Evolutionary conservation across 2,888 invertebrate species (phyloP), one percentile per base, ranked within the genome.

Genomic region (Cephus nigrinus): DNA sequence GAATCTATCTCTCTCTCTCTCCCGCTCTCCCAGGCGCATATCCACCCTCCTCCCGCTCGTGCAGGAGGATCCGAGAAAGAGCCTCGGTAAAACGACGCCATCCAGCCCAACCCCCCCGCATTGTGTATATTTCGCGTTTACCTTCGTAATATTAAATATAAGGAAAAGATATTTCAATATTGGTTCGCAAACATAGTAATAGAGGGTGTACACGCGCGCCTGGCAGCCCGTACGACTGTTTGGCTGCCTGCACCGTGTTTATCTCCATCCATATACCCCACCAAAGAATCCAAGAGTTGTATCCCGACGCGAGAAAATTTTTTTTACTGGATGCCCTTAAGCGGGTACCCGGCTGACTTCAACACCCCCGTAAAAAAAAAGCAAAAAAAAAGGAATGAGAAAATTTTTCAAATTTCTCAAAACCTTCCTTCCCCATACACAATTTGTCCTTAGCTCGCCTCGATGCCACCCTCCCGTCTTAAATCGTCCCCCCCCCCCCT

Each of bases 141-240:
- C 84, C 80, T 79, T 75, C 78, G 81, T 84, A 81, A 85, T 87
- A 86, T 88, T 87, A 87, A 88, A 88, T 88, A 85, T 85, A 82
- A 85, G 81, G 81, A 78, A 80, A 82, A 84, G 83, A 88, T 86
- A 86, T 87, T 88, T 89, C 87, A 87, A 88, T 88, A 87, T 88
- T 83, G 85, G 82, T 83, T 77, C 75, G 82, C 83, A 86, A 86
- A 85, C 84, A 82, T 74, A 74, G 82, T 81, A 83, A 80, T 80
- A 79, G 74, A 71, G 55, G 72, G 73, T 78, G 79, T 68, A 71
- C 71, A 15, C 31, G 71, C 31, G 31, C 12, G 11, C 12, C 69
- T 11, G 30, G 0, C 1, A 15, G 23, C 9, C 55, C 9, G 23
- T 55, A 23, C 0, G 55, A 23, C 55, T 55, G 55, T 9, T 55